Evolutionary conservation across 2,797 vertebrate genomes (phyloP).

Genomic region (Hozukius guyotensis): DNA sequence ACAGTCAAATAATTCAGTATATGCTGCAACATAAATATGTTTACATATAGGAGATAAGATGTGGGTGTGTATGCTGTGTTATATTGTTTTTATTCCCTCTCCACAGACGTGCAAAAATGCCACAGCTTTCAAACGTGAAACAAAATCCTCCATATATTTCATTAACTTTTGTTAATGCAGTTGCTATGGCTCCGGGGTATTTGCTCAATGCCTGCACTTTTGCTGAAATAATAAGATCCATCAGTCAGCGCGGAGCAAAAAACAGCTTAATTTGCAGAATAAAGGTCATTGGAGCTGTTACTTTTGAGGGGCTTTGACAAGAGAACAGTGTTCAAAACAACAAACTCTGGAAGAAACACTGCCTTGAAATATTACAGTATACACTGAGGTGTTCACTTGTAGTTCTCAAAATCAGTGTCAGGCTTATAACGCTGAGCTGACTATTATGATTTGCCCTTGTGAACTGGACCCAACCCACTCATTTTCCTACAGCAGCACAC

Average conservation of each 20-base stretch:
- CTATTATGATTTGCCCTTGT: slow-evolving; percentile 33
- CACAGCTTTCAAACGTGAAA: slow-evolving; percentile 72
- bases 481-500: slow-evolving; percentile 16
- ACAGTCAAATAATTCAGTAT: neutral
- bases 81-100: slow-evolving; percentile 27
- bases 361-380: slow-evolving; percentile 30
- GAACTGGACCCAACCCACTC: slow-evolving; percentile 35
- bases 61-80: slow-evolving; percentile 20
- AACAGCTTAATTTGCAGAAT: slow-evolving; percentile 85
- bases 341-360: slow-evolving; percentile 40
- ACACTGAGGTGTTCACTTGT: slow-evolving; percentile 24
- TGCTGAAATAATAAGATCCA: slow-evolving; percentile 86
- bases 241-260: slow-evolving; percentile 76
- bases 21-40: slow-evolving; percentile 12
- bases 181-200: slow-evolving; percentile 80
- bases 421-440: slow-evolving; percentile 23
- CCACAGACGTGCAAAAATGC: slow-evolving; percentile 61
- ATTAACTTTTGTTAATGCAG: slow-evolving; percentile 84
- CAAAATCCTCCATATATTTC: slow-evolving; percentile 79
- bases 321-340: slow-evolving; percentile 57
- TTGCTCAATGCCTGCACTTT: slow-evolving; percentile 79
- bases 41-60: slow-evolving; percentile 18
- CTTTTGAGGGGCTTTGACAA: slow-evolving; percentile 66
- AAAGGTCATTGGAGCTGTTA: slow-evolving; percentile 83
- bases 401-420: slow-evolving; percentile 33